phyloP scores from a whole-genome alignment of 2,888 invertebrate species.

The Criorhina ranunculi region DNA sequence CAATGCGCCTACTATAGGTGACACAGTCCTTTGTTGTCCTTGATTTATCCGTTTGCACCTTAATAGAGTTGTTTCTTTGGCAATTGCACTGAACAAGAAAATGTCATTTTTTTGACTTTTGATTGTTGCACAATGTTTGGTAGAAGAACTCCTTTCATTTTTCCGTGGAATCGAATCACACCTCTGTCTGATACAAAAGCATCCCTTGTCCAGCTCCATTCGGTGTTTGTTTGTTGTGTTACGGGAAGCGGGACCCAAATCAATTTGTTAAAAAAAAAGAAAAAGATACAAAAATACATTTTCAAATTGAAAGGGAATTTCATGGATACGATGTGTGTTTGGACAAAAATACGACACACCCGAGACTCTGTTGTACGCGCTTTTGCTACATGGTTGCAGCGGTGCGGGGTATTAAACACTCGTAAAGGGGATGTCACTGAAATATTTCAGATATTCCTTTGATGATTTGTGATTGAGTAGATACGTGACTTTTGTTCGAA shows the following conservation, averaged over 20 bases:
- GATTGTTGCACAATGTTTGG: slow-evolving; percentile 65
- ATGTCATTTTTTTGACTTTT: slow-evolving; percentile 59
- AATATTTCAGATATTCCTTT: slow-evolving; percentile 72
- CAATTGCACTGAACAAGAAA: slow-evolving; percentile 38
- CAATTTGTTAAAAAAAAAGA: slow-evolving; percentile 49
- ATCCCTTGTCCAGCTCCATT: slow-evolving; percentile 26
- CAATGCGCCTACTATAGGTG: slow-evolving; percentile 12
- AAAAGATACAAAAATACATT: slow-evolving; percentile 43
- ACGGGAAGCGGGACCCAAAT: slow-evolving; percentile 42
- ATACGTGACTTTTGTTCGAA: slow-evolving; percentile 75
- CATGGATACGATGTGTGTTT: slow-evolving; percentile 40
- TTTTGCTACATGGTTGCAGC: slow-evolving; percentile 19
- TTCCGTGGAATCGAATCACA: slow-evolving; percentile 68
- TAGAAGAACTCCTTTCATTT: slow-evolving; percentile 33
- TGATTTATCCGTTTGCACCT: slow-evolving; percentile 74
- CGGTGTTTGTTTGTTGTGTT: slow-evolving; percentile 38
- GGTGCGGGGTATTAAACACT: slow-evolving; percentile 62
- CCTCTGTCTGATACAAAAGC: slow-evolving; percentile 26
- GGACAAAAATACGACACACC: slow-evolving; percentile 53
- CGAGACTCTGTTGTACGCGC: slow-evolving; percentile 22
- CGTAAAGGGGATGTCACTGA: slow-evolving; percentile 72
- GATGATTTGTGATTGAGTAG: slow-evolving; percentile 75
- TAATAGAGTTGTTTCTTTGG: slow-evolving; percentile 60
- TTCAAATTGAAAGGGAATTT: slow-evolving; percentile 27
- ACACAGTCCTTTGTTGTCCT: slow-evolving; percentile 53